Evolutionary conservation across 2,888 invertebrate genomes (phyloP).

Genomic region (Callimorpha dominula): DNA sequence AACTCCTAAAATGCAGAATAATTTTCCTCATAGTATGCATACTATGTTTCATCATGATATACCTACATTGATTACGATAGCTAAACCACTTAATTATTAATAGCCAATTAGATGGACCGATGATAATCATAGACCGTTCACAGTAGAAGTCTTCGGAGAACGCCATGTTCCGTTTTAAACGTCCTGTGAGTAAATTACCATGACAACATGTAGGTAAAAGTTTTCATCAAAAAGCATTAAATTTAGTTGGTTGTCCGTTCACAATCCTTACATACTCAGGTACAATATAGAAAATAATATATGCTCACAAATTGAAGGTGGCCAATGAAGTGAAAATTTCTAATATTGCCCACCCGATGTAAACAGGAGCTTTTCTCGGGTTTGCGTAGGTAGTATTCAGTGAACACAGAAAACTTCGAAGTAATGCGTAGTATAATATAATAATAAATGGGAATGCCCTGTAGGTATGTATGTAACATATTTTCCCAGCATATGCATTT

Average conservation of each 20-base stretch:
- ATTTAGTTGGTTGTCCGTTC: background rate
- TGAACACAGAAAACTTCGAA: background rate
- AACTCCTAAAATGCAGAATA: too few species aligned
- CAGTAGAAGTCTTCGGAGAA: too few species aligned
- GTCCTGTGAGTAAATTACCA: too few species aligned
- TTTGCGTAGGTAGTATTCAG: background rate
- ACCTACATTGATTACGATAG: too few species aligned
- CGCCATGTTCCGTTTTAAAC: too few species aligned
- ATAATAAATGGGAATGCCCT: background rate
- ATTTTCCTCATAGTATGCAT: too few species aligned
- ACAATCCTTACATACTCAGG: background rate
- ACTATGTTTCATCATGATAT: too few species aligned
- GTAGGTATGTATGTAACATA: background rate
- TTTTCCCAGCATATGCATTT: background rate
- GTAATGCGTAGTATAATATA: background rate
- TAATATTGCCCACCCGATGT: background rate
- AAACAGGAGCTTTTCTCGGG: background rate
- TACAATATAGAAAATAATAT: background rate
- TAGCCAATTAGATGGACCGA: too few species aligned
- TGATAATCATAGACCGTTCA: too few species aligned
- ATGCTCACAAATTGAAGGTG: background rate
- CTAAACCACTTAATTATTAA: too few species aligned
- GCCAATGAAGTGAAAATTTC: background rate
- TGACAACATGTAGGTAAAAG: too few species aligned
- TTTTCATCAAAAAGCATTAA: too few species aligned